Evolutionary conservation across 2,797 vertebrate genomes (phyloP), one percentile per base, ranked within the genome.

Genomic region (Enoplosus armatus): DNA sequence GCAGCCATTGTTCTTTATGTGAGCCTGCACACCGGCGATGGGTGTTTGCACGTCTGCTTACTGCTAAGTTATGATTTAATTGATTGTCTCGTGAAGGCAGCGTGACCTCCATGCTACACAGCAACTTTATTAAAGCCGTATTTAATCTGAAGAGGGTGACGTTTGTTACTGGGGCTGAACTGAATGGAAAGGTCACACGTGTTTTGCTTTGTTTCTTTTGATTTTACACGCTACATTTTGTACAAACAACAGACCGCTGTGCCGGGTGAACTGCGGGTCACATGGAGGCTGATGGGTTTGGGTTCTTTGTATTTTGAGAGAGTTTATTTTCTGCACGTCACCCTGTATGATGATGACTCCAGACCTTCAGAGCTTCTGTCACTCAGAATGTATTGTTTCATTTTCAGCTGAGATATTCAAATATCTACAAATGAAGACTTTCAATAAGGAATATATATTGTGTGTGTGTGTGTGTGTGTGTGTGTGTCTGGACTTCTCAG

Each of bases 121-220:
- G 55, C 2, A 1, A 43, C 56, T 48, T 67, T 59, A 72, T 53
- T 61, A 43, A 63, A 31, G 53, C 24, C 45, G 7, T 39, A 39
- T 67, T 55, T 24, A 24, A 33, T 73, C 6, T 48, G 63, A 48
- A 62, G 37, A 66, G 61, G 29, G 3, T 73, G 69, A 39, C 48
- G 26, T 67, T 55, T 61, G 39, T 31, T 37, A 4, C 0, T 5
- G 24, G 26, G 31, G 67, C 18, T 56, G 26, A 26, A 47, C 24
- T 33, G 45, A 45, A 20, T 22, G 18, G 18, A 79, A 79, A 79
- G 61, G 69, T 79, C 61, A 72, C 27, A n/a, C 51, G 16, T 70
- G 66, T 71, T 72, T 18, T 18, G 8, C 5, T 48, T 48, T 53
- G 68, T 64, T 51, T n/a, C 51, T n/a, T 5, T 15, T 72, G 55